Evolutionary conservation across 2,888 invertebrate genomes (phyloP), one percentile per base, ranked within the genome.

Genomic region (Andricus curvator): DNA sequence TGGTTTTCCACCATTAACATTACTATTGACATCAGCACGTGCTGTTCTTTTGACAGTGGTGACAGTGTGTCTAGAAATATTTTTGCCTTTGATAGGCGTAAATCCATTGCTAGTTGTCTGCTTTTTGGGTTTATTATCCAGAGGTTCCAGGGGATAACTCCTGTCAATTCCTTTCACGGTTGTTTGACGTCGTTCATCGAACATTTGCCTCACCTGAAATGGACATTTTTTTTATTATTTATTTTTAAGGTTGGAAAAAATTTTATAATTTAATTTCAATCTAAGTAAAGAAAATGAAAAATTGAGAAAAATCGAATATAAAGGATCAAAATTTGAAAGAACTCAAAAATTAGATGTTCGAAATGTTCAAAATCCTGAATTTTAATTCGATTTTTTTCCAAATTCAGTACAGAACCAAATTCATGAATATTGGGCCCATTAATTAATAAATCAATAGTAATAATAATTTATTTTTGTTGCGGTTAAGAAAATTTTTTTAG

Each of bases 121-220:
- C 84, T 92, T 92, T 79, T 88, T 90, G 87, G 93, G 93, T 87
- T 94, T 95, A 83, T 90, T 90, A 86, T 94, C 94, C 79, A 97
- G 94, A 0, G 97, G 97, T 89, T 97, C 96, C 1, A 97, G 93
- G 0, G 97, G 97, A 92, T 97, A 96, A 90, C 97, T 97, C 88
- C 96, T 96, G 93, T 97, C 97, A 84, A 97, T 96, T 56, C 97
- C 97, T 79, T 91, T 92, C 66, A 89, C 90, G 4, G 95, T 95
- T 80, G 94, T 94, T 86, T 96, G 96, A 62, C 97, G 94, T 41
- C 97, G 94, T 91, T 97, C 97, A 89, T 97, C 96, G 89, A 97
- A 97, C 96, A 97, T 96, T 93, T 97, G 97, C 20, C 97, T 95
- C 44, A 97, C 97, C 95, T 96, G 89, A 82, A 80, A 81, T 17